Evolutionary conservation across 2,113 vertebrate species (phyloP).

Genomic region (Chionis minor): DNA sequence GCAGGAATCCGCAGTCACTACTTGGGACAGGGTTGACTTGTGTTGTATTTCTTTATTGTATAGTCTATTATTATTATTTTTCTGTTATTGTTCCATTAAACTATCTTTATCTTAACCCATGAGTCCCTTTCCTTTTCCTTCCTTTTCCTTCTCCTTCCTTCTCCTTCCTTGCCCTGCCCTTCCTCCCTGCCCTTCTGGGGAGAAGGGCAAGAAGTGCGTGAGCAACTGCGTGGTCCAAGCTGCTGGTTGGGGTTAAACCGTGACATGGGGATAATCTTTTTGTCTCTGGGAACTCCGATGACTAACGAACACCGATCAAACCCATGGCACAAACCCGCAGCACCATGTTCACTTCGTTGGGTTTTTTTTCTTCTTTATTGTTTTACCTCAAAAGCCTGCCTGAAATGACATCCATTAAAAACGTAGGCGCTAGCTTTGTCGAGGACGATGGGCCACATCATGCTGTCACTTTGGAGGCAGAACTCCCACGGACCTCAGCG

Average conservation of each 20-base stretch:
- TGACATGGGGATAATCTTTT: not conserved
- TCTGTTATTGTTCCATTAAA: not conserved
- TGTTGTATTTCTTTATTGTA: not conserved
- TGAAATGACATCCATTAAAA: not conserved
- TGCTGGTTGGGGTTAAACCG: not conserved
- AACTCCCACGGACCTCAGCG: not conserved
- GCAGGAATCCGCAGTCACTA: not conserved
- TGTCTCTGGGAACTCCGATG: not conserved
- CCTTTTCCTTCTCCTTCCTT: not conserved
- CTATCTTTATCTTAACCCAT: not conserved
- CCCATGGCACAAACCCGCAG: not conserved
- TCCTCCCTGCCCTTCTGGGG: not conserved
- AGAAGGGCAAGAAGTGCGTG: not conserved
- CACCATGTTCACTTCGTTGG: not conserved
- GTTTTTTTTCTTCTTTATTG: not conserved
- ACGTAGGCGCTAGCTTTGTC: not conserved
- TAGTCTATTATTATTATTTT: not conserved
- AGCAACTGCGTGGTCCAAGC: not conserved
- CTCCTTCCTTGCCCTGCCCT: not conserved
- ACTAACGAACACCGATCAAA: not conserved
- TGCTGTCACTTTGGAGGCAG: constrained; percentile 18
- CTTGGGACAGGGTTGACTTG: not conserved
- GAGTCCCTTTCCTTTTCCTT: not conserved
- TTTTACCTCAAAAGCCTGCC: constrained; percentile 14
- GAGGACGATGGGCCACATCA: constrained; percentile 8